Evolutionary conservation across 1,140 invertebrate species (phyloP), one percentile per base, ranked within the genome.

Genomic region (Saccostrea cuccullata): DNA sequence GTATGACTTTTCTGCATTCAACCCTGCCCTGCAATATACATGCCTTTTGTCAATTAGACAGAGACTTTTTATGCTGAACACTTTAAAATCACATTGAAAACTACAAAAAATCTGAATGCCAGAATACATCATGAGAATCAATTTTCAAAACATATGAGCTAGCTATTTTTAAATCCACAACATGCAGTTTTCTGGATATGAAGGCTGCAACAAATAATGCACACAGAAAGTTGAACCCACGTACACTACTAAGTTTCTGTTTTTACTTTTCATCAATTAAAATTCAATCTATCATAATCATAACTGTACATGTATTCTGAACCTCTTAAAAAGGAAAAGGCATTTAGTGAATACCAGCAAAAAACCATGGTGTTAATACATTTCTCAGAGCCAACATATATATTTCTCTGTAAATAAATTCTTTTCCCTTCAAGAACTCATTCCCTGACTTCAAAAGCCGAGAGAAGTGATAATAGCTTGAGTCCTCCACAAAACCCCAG

Each of bases 231-330:
- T 20, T 64, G 17, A 20, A 20, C 58, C 17, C 17, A 64, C n/a
- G n/a, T n/a, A n/a, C n/a, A 64, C 58, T 64, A 20, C 15, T 17
- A 60, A 0, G 13, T n/a, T 64, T 64, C n/a, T 64, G 47, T 11
- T 15, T 36, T 15, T 77, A 26, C 26, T 36, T 30, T 77, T 77
- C 20, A 77, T 26, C 23, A 30, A 77, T 77, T 36, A 15, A 77
- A 77, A 77, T 40, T 77, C 23, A 77, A 77, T 30, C 30, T 40
- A 77, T 77, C 70, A 77, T 36, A 30, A 30, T 77, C 70, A 30
- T 13, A 36, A 36, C 30, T 77, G n/a, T n/a, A 23, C 26, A 13
- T 23, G 26, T 36, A 26, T 30, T 77, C 26, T 77, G 26, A 26
- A 30, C 70, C 30, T 11, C 23, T 77, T 26, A 77, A 30, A 36